Percentiles rank a stretch among this genome's conserved stretches.
Conservation (phyloP, 1,140 invertebrate species). For the Cotesia glomerata region DNA sequence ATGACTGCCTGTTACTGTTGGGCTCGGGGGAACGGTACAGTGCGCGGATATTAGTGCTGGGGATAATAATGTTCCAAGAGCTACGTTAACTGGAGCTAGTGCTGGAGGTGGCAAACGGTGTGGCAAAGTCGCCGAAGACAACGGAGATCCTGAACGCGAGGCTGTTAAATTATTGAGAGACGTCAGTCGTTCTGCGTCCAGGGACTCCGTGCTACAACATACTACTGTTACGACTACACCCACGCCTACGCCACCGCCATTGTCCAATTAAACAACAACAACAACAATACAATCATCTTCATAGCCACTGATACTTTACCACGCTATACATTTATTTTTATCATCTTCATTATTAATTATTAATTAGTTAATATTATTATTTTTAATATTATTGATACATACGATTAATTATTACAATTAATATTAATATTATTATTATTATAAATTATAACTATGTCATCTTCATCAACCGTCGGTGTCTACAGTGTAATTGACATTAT, state of each 20-base stretch:
- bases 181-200: constrained; percentile 72
- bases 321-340: constrained; percentile 33
- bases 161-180: constrained; percentile 71
- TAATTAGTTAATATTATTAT: constrained; percentile 35
- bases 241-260: constrained; percentile 52
- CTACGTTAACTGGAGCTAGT: neutral
- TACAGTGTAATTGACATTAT: neutral
- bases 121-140: constrained; percentile 29
- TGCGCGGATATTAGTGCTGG: constrained; percentile 54
- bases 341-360: constrained; percentile 34
- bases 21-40: constrained; percentile 55
- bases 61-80: constrained; percentile 30
- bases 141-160: constrained; percentile 66
- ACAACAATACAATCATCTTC: neutral
- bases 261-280: constrained; percentile 49
- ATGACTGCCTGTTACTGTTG: constrained; percentile 70
- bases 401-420: neutral
- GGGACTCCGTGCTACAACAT: constrained; percentile 68
- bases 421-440: neutral
- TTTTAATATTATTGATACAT: neutral
- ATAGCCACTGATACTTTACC: constrained; percentile 35
- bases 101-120: constrained; percentile 25
- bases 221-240: constrained; percentile 56
- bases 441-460: neutral
- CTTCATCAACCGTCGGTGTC: too few relatives aligned